Evolutionary conservation across 2,888 invertebrate genomes (phyloP), one percentile per base, ranked within the genome.

Genomic region (Oscheius sp.): DNA sequence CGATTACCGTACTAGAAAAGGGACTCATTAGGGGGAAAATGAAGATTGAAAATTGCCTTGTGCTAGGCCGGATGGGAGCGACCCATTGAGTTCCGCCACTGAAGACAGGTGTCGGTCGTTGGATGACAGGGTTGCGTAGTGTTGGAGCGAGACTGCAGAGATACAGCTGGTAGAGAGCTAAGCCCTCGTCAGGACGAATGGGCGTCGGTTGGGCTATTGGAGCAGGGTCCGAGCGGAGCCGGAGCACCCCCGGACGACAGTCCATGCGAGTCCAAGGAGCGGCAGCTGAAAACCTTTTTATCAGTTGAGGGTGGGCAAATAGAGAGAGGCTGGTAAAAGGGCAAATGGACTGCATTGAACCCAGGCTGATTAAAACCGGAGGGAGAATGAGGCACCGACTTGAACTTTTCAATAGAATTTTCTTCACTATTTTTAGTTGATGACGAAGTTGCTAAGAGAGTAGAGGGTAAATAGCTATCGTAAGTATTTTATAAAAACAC

Each of bases 151-250:
- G 31, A 23, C 34, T 50, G 50, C 52, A 64, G 15, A 68, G 58
- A 27, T 68, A 61, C 1, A 68, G 48, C 55, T 66, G 69, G 42
- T 69, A 69, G 15, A 69, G 39, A 12, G 69, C 63, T 17, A 69
- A 34, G 31, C 68, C 68, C 29, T 68, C 68, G 6, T 63, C 39
- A 0, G 69, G 69, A 23, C 69, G 34, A 39, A 69, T 69, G 6
- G 69, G 69, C 17, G 63, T 69, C 27, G 69, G 69, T n/a, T 69
- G 64, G 17, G 55, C 52, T 23, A 69, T 33, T 8, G 67, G 67
- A n/a, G n/a, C n/a, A n/a, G 67, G 57, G 37, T 67, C 67, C 31
- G 67, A 20, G 42, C 61, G 61, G 29, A 61, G 61, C 61, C 61
- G 42, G n/a, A 61, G 45, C 42, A 61, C 61, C 45, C 61, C 61